Evolutionary conservation across 2,888 invertebrate genomes (phyloP).

Genomic region (Tryphoninae sp.): DNA sequence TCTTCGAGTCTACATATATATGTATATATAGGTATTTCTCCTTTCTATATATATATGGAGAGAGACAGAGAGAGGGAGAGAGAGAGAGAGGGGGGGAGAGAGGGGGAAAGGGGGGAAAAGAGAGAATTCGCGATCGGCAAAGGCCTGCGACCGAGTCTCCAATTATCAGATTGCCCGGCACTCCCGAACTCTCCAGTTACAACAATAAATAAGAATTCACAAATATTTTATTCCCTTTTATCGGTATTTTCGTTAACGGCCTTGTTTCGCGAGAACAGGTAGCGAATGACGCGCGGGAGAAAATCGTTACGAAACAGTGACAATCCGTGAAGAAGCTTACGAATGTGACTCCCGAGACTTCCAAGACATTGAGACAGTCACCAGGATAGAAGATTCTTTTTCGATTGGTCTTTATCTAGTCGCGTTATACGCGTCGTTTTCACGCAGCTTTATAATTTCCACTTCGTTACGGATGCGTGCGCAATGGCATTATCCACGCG

Average conservation of each 20-base stretch:
- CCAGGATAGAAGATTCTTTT: too few relatives aligned
- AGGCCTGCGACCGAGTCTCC: slow-evolving; percentile 63
- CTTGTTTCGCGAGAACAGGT: too few relatives aligned
- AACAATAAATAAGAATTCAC: slow-evolving; percentile 70
- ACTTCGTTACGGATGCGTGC: slow-evolving; percentile 48
- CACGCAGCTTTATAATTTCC: slow-evolving; percentile 35
- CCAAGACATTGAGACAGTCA: too few relatives aligned
- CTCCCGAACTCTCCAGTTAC: slow-evolving; percentile 62
- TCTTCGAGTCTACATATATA: slow-evolving; percentile 4
- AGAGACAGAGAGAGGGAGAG: neutral
- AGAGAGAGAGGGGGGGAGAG: too few relatives aligned
- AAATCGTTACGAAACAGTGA: neutral
- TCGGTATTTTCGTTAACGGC: neutral
- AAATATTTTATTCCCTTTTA: slow-evolving; percentile 69
- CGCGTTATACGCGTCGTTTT: slow-evolving; percentile 16
- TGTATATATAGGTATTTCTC: neutral
- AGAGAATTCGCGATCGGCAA: slow-evolving; percentile 20
- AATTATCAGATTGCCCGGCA: slow-evolving; percentile 73
- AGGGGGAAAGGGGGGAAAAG: neutral
- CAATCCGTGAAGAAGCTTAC: neutral
- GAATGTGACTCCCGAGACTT: neutral
- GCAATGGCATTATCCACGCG: slow-evolving; percentile 44
- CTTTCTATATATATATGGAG: neutral
- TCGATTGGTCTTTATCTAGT: slow-evolving; percentile 27
- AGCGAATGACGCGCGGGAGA: too few relatives aligned